These are phyloP conservation scores for Rattus rattus DNA, from an alignment of 2,113 vertebrate species.

Conservation along the genomic window DNA sequence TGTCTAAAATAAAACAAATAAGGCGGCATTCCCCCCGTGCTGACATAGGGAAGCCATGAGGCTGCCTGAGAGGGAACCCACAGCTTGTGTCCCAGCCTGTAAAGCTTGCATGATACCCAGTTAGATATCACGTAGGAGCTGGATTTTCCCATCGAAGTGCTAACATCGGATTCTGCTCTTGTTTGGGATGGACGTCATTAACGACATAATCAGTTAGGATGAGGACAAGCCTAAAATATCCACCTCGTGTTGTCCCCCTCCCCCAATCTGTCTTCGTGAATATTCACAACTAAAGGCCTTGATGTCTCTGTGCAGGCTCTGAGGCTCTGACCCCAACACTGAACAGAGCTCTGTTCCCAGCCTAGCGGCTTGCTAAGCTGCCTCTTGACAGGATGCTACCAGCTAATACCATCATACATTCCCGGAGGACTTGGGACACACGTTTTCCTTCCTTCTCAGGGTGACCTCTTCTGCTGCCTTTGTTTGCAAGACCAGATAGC, in stretches of 20 bases:
- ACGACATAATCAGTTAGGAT: background rate
- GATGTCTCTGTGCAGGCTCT: background rate
- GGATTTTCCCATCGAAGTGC: background rate
- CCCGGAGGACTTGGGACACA: background rate
- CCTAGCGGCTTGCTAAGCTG: background rate
- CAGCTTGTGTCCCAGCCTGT: background rate
- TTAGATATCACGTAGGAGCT: background rate
- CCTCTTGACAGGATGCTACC: background rate
- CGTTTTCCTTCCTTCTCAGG: background rate
- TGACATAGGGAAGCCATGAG: rapidly evolving
- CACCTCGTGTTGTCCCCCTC: background rate
- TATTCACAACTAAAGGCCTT: background rate
- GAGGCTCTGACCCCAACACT: background rate
- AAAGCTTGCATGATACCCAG: background rate
- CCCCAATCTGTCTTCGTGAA: background rate
- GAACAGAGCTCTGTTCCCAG: too few species aligned
- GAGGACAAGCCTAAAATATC: too few species aligned
- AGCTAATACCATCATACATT: background rate
- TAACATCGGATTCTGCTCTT: background rate
- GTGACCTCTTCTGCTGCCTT: background rate
- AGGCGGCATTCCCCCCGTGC: background rate
- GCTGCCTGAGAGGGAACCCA: background rate
- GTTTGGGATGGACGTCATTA: background rate
- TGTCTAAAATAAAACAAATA: background rate
- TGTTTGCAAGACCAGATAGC: background rate